Conservation (phyloP, 1,140 invertebrate genomes). For the Lepidurus arcticus region DNA sequence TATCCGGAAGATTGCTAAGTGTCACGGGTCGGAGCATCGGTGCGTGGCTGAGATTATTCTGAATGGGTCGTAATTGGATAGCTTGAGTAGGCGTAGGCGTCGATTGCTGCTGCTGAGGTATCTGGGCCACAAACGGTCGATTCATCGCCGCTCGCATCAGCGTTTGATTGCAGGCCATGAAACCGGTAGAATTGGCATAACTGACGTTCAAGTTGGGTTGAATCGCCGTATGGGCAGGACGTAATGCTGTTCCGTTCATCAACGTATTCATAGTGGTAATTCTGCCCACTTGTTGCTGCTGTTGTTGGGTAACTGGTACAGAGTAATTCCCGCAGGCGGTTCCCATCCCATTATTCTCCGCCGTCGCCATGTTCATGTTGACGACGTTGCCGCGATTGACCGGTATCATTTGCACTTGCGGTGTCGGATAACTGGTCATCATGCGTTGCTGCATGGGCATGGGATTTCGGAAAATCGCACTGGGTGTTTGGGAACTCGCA, state of each 20-base stretch:
- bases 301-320: slow-evolving; percentile 24
- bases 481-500: slow-evolving; percentile 35
- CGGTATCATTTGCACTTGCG: slow-evolving; percentile 11
- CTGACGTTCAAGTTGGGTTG: neutral
- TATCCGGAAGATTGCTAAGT: neutral
- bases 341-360: neutral
- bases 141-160: neutral
- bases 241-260: neutral
- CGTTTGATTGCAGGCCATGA: neutral
- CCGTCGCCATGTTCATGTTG: neutral
- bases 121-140: neutral
- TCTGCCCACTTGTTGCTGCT: slow-evolving; percentile 28
- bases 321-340: neutral
- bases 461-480: slow-evolving; percentile 30
- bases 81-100: neutral
- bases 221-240: neutral
- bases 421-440: slow-evolving; percentile 15
- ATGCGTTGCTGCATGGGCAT: slow-evolving; percentile 24
- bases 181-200: neutral
- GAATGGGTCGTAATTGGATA: neutral
- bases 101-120: neutral
- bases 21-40: slow-evolving; percentile 4
- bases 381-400: neutral
- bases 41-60: neutral
- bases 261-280: neutral